phyloP scores from a whole-genome alignment of 1,140 invertebrate genomes.

The Pogonomyrmex californicus region DNA sequence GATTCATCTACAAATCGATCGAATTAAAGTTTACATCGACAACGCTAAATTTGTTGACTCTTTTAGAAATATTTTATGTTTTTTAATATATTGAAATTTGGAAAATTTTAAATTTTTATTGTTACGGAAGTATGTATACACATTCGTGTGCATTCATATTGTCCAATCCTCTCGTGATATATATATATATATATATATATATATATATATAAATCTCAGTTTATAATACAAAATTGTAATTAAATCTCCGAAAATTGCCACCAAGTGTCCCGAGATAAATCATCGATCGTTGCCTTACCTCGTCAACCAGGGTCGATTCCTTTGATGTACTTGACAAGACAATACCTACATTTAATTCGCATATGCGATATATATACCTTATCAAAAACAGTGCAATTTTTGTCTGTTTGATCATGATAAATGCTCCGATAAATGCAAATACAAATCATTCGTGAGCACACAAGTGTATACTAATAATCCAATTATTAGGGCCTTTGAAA shows the following conservation, averaged over 20 bases:
- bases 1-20: constrained; percentile 55
- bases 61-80: too few species aligned
- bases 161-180: background rate
- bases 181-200: background rate
- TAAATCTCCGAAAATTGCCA: background rate
- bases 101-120: background rate
- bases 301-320: background rate
- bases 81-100: too few species aligned
- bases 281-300: constrained; percentile 24
- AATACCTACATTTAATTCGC: constrained; percentile 17
- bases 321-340: background rate
- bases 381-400: background rate
- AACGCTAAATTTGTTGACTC: background rate
- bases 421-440: constrained; percentile 27
- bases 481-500: background rate
- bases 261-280: background rate
- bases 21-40: background rate
- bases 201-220: too few species aligned
- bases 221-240: background rate
- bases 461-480: background rate
- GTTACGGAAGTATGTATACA: background rate
- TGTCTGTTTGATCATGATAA: constrained; percentile 32
- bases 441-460: constrained; percentile 9
- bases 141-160: background rate
- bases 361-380: background rate